Evolutionary conservation across 2,113 vertebrate species (phyloP), one percentile per base, ranked within the genome.

Genomic region (Phalacrocorax brasilianus): DNA sequence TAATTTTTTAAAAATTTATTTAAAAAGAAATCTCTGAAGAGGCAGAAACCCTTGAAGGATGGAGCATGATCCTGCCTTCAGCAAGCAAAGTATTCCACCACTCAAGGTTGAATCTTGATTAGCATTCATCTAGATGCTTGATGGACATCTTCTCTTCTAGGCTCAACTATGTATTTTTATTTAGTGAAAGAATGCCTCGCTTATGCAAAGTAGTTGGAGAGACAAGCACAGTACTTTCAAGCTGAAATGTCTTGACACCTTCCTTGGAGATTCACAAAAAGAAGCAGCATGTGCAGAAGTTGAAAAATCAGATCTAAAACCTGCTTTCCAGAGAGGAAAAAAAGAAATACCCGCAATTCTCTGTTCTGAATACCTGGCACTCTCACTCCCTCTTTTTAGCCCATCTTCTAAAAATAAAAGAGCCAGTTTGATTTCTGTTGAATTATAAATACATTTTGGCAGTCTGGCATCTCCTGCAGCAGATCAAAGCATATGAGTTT

Each of bases 261-360:
- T 92, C 75, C 87, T 79, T 1, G 27, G 78, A 95, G 92, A 93
- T 52, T 65, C 86, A 87, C 58, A 70, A 45, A 77, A 91, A 88
- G 76, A 7, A 85, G 70, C 92, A 85, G 79, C 59, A 45, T 72
- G 82, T 42, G 47, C 73, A 95, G 91, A 17, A 38, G 76, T 44
- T 40, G 56, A 82, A 95, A 88, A 97, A 96, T 70, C 89, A 89
- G 88, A 91, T 92, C 94, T 82, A 42, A 91, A 71, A 72, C 49
- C 45, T 42, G 16, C 97, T 96, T 95, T 95, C 71, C 91, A 92
- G 95, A 96, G 78, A 76, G 91, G 82, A 49, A 61, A 32, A 32
- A 81, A 89, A 93, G 83, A 87, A 75, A 53, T 95, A 96, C 93
- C 97, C 90, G 76, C 94, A 94, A 72, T 82, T 86, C 91, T 93